Evolutionary conservation across 1,140 invertebrate species (phyloP).

Genomic region (Euborellia annulipes): DNA sequence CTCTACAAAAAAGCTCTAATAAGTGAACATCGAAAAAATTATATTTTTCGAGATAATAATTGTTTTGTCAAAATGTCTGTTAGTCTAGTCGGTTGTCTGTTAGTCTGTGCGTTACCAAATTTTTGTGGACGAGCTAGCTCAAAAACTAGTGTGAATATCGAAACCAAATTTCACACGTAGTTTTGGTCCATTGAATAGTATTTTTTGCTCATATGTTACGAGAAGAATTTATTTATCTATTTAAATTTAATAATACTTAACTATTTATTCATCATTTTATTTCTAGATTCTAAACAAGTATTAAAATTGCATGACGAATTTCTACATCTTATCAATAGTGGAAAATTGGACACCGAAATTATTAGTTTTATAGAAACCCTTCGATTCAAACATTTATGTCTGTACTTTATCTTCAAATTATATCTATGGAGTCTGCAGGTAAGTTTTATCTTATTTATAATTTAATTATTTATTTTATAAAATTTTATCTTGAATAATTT

Average conservation of each 20-base stretch:
- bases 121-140: too few species aligned
- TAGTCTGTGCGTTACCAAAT: too few species aligned
- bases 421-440: slow-evolving; percentile 50
- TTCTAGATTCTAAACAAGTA: slow-evolving; percentile 42
- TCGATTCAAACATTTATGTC: slow-evolving; percentile 46
- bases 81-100: too few species aligned
- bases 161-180: too few species aligned
- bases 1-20: too few species aligned
- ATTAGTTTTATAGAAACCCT: slow-evolving; percentile 53
- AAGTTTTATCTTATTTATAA: slow-evolving; percentile 17
- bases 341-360: slow-evolving; percentile 33
- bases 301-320: slow-evolving; percentile 39
- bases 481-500: slow-evolving; percentile 4
- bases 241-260: slow-evolving; percentile 1
- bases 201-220: slow-evolving; percentile 3
- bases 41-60: too few species aligned
- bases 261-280: slow-evolving; percentile 9
- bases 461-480: slow-evolving; percentile 10
- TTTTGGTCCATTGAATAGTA: neutral
- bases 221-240: slow-evolving; percentile 1
- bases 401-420: slow-evolving; percentile 46
- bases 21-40: too few species aligned
- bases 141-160: too few species aligned
- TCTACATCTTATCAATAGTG: slow-evolving; percentile 29
- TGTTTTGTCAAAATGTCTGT: too few species aligned